Evolutionary conservation across 2,797 vertebrate species (phyloP), one percentile per base, ranked within the genome.

Genomic region (Borostomias antarcticus): DNA sequence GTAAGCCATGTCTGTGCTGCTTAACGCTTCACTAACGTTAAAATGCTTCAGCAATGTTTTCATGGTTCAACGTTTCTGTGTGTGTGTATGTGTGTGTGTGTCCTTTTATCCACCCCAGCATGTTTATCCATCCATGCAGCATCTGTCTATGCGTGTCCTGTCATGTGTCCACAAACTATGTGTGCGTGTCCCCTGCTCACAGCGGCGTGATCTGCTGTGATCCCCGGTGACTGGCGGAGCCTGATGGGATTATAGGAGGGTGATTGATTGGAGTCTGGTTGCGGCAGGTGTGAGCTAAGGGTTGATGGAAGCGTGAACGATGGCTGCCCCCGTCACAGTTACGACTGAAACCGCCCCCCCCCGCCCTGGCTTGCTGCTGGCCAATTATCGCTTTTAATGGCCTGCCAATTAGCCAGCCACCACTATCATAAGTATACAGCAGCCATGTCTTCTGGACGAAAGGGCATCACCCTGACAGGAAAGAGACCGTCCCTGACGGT

Each of bases 261-360:
- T 82, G 82, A 89, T 86, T 84, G 86, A 90, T 91, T 79, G 75
- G 66, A 48, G 60, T 37, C 63, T 62, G 57, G 72, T 62, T 71
- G 69, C 70, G 68, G 75, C 75, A 84, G 79, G 73, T 86, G 85
- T 84, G 78, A 77, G 64, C 81, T 60, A 54, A 32, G 28, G 69
- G 86, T 87, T 88, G 80, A 90, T 82, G 82, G 83, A 87, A 84
- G 69, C 73, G 72, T 85, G 82, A 86, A 74, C 82, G 70, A 87
- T 80, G 77, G 66, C 28, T 15, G 65, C 75, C 77, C 35, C 37
- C 66, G 76, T 67, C 32, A 62, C 75, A 57, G 78, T 80, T 56
- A 80, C 64, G 74, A 72, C 74, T 43, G 51, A 50, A 17, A 37
- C 48, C 66, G 74, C 43, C 32, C 25, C 29, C 70, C 51, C 9